Evolutionary conservation across 2,888 invertebrate species (phyloP), one percentile per base, ranked within the genome.

Genomic region (Drosophila paranaensis): DNA sequence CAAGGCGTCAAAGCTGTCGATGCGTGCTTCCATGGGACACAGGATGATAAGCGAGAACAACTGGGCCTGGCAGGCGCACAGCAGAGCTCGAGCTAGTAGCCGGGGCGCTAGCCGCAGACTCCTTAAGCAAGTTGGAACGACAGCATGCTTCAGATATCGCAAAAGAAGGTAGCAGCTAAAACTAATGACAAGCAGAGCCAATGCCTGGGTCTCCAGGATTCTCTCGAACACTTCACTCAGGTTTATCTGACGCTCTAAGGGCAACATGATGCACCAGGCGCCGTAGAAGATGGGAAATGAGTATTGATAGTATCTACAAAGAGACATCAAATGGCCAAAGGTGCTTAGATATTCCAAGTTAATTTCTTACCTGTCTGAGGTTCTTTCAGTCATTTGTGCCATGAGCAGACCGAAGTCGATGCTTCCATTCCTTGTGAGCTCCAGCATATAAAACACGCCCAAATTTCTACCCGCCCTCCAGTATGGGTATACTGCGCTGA

Each of bases 221-320:
- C 60, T 63, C 4, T 1, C n/a, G 11, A 74, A 68, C 0, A 86
- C 10, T 0, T 14, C 39, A 3, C 30, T 5, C 5, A 60, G 30
- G 3, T 39, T 33, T 0, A 79, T 33, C 0, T 53, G 40, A 2
- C 55, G 65, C 43, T 85, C 89, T 40, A 69, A 9, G 0, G 85
- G 85, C 60, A 89, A 6, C 68, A 88, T 67, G 11, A 72, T 60
- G 40, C 85, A 85, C 84, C 81, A 89, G 11, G 27, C 58, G 5
- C 37, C 42, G 27, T 20, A 48, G 0, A 54, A 14, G 0, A 79
- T 6, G 0, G 85, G 87, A 54, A 77, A 88, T 2, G 74, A 63
- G 27, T 72, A 79, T n/a, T 77, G 70, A 0, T 43, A 45, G 20
- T 13, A 20, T 11, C 74, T 74, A 13, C 9, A 14, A 6, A 6